A percentile compares a stretch with the other conserved stretches of the same genome.
These are phyloP conservation scores for Cydia strobilella DNA, from an alignment of 1,140 invertebrate genomes.

Conservation along the genomic window DNA sequence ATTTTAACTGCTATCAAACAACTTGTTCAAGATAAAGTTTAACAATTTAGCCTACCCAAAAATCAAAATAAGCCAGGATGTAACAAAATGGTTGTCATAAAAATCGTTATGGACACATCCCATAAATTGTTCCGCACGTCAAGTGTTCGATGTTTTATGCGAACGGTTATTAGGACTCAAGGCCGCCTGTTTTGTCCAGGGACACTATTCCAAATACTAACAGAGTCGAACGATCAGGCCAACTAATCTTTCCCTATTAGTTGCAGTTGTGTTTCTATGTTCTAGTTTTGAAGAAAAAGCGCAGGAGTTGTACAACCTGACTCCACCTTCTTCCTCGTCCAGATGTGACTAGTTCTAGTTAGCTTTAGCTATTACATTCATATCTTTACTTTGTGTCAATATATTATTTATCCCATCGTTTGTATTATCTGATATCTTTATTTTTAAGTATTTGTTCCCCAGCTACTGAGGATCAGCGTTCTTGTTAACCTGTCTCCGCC, in stretches of 20 bases:
- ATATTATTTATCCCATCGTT: too few relatives aligned
- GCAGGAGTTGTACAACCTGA: too few relatives aligned
- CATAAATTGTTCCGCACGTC: constrained; percentile 46
- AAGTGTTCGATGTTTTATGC: constrained; percentile 40
- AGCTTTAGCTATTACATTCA: too few relatives aligned
- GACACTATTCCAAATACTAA: not conserved
- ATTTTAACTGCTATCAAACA: not conserved
- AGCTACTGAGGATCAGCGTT: too few relatives aligned
- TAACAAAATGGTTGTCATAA: constrained; percentile 39
- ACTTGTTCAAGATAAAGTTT: not conserved
- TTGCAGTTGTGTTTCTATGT: too few relatives aligned
- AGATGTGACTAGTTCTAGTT: too few relatives aligned
- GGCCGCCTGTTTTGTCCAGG: constrained; percentile 45
- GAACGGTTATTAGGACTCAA: constrained; percentile 40
- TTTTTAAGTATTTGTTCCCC: too few relatives aligned
- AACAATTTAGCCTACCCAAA: not conserved
- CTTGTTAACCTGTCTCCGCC: too few relatives aligned
- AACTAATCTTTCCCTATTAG: not conserved
- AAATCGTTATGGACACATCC: constrained; percentile 40
- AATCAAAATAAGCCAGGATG: not conserved
- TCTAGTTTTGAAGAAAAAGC: too few relatives aligned
- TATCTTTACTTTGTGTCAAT: too few relatives aligned
- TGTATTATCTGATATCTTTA: too few relatives aligned
- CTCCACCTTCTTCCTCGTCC: too few relatives aligned
- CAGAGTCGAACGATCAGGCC: not conserved